Evolutionary conservation across 2,113 vertebrate species (phyloP), one percentile per base, ranked within the genome.

Genomic region (Chroicocephalus ridibundus): DNA sequence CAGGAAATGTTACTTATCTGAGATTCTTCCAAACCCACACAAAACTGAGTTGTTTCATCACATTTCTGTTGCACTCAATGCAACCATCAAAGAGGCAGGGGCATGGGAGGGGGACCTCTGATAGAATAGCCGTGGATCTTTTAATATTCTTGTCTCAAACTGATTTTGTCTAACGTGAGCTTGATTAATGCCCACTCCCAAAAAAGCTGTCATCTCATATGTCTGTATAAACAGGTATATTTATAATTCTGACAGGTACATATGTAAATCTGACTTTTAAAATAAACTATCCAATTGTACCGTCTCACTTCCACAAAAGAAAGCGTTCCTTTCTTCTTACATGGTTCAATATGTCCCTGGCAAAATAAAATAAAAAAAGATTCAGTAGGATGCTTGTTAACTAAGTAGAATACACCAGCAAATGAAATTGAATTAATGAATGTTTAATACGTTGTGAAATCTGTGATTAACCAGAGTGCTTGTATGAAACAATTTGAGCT

Each of bases 101-200:
- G 9, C 9, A 55, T 9, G 5, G 31, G 12, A 44, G 8, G 6
- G 5, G 20, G 2, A 1, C 1, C 8, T 27, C 18, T 58, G 21
- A 22, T 7, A 44, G 40, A 82, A 46, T 4, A 55, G 9, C 11
- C 21, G 38, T 52, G 9, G 13, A 22, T 54, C 3, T 85, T 76
- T 17, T 11, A 9, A 1, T 9, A 31, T 52, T 47, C 32, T 38
- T 54, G 14, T 49, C 60, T 46, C 17, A 62, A 55, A 65, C 5
- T 10, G 5, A 1, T 38, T 87, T 77, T 52, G 15, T 58, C n/a
- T 88, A 31, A 71, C 4, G 36, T 11, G 12, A 75, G 3, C 20
- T 47, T 71, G 24, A 58, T 57, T n/a, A 79, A 52, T n/a, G 15
- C 8, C 40, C 31, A 19, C 42, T 71, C 47, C 15, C 24, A 2